phyloP scores from a whole-genome alignment of 2,797 vertebrate genomes.

The Saxicola maurus region DNA sequence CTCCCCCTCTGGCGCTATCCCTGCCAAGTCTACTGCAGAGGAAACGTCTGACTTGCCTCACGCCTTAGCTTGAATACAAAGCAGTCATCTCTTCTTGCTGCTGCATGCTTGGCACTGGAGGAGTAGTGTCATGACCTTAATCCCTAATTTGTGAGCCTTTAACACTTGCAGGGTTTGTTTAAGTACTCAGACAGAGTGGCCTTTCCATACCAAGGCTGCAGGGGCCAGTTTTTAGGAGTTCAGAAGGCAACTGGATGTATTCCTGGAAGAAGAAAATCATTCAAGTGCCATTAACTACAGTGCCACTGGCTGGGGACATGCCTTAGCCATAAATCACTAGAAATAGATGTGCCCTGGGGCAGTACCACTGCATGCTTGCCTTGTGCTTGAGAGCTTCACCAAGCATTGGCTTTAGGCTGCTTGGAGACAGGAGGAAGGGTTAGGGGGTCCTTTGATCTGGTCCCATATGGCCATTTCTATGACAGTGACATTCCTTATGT shows the following conservation, averaged over 20 bases:
- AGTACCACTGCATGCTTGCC: not conserved
- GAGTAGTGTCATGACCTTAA: slow-evolving; percentile 4
- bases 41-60: not conserved
- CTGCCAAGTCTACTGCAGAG: not conserved
- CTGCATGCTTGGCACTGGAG: not conserved
- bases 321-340: not conserved
- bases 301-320: slow-evolving; percentile 6
- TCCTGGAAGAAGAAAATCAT: slow-evolving; percentile 29
- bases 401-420: not conserved
- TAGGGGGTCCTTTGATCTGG: not conserved
- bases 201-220: not conserved
- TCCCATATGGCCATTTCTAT: not conserved
- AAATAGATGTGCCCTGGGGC: not conserved
- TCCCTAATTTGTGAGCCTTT: slow-evolving; percentile 3
- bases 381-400: not conserved
- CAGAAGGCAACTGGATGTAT: not conserved
- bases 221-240: not conserved
- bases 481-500: not conserved
- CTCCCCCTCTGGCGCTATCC: not conserved
- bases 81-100: not conserved
- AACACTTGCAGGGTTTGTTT: slow-evolving; percentile 45
- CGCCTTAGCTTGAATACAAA: slow-evolving; percentile 26
- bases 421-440: not conserved
- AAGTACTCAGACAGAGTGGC: not conserved
- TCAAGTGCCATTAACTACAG: slow-evolving; percentile 18